A percentile compares a stretch with the other conserved stretches of the same genome.
Evolutionary conservation across 2,888 invertebrate genomes (phyloP).

Genomic region (Corbicula japonica): DNA sequence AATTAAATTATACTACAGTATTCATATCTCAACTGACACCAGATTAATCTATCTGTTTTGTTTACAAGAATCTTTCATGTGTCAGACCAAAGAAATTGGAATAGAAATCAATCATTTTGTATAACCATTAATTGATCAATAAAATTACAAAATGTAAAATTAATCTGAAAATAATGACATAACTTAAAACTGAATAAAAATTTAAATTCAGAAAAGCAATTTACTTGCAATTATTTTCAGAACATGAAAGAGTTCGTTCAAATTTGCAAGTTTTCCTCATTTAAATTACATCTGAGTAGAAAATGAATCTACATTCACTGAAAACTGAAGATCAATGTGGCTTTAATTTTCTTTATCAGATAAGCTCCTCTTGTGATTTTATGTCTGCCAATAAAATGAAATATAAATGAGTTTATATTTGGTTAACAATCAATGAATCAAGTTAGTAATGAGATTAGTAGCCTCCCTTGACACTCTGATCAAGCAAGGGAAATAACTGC

Average conservation of each 20-base stretch:
- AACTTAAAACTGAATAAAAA: too few relatives aligned
- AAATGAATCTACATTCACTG: constrained; percentile 12
- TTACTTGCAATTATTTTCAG: constrained; percentile 5
- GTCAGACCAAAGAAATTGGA: too few relatives aligned
- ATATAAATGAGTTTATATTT: constrained; percentile 40
- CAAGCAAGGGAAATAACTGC: too few relatives aligned
- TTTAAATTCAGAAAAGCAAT: too few relatives aligned
- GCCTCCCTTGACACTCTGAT: constrained; percentile 16
- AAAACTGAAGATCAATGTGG: constrained; percentile 20
- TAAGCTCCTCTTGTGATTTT: constrained; percentile 20
- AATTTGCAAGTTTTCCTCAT: constrained; percentile 14
- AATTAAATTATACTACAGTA: too few relatives aligned
- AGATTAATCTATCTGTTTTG: too few relatives aligned
- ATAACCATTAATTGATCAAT: too few relatives aligned
- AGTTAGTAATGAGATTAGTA: constrained; percentile 4
- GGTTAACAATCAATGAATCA: constrained; percentile 18
- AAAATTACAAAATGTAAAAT: too few relatives aligned
- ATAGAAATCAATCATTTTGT: too few relatives aligned
- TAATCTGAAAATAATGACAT: too few relatives aligned
- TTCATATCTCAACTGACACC: too few relatives aligned
- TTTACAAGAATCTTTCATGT: too few relatives aligned
- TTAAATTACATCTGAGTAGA: not conserved
- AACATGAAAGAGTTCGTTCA: not conserved
- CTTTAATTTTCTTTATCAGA: constrained; percentile 35
- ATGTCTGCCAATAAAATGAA: constrained; percentile 28